Conservation (phyloP, 1,140 invertebrate genomes). For the Ridgeia piscesae region DNA sequence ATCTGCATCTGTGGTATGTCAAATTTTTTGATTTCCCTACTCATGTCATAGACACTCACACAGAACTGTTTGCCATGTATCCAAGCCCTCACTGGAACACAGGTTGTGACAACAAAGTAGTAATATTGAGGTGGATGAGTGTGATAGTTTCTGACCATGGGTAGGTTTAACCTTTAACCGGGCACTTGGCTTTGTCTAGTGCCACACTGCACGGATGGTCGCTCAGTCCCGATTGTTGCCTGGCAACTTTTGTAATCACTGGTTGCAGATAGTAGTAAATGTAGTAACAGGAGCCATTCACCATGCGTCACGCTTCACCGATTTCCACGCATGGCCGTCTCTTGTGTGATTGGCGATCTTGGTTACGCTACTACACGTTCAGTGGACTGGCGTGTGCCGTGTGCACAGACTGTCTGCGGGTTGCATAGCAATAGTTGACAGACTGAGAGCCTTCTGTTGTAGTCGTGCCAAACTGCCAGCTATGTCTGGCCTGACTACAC, state of each 20-base stretch:
- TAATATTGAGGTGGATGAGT: too few species aligned
- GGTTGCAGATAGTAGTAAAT: background rate
- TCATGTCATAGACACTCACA: background rate
- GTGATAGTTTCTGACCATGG: too few species aligned
- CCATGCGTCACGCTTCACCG: background rate
- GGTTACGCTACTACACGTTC: background rate
- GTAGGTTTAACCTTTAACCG: background rate
- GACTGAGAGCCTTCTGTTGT: background rate
- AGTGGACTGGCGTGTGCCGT: background rate
- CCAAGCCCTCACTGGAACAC: too few species aligned
- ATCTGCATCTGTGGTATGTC: background rate
- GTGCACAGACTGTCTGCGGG: background rate
- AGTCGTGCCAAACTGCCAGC: background rate
- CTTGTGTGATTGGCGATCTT: background rate
- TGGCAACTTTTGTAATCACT: background rate
- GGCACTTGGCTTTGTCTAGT: background rate
- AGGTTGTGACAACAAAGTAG: too few species aligned
- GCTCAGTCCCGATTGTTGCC: background rate
- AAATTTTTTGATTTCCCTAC: background rate
- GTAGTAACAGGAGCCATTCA: background rate
- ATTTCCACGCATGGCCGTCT: background rate
- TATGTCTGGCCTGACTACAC: background rate
- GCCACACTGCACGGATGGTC: background rate
- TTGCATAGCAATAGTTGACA: background rate
- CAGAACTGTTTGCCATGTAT: too few species aligned